phyloP scores from a whole-genome alignment of 2,888 invertebrate genomes.

The Orchesellides sinensis region DNA sequence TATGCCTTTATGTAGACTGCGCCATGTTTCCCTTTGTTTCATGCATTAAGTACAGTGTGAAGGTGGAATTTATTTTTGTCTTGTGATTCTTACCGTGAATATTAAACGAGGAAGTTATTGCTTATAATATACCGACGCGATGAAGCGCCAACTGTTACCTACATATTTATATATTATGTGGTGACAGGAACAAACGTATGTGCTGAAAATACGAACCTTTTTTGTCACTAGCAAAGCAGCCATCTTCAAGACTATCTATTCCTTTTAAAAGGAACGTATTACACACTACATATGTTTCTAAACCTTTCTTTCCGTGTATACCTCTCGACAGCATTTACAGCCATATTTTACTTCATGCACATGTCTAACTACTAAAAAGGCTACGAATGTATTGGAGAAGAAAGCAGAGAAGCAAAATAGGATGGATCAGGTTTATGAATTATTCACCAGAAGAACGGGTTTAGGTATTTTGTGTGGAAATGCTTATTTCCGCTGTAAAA shows the following conservation, averaged over 20 bases:
- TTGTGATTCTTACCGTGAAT: too few relatives aligned
- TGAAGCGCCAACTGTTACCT: slow-evolving; percentile 1
- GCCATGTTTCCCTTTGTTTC: too few relatives aligned
- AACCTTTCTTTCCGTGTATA: background rate
- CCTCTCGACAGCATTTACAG: slow-evolving; percentile 10
- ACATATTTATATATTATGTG: background rate
- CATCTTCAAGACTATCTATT: slow-evolving; percentile 15
- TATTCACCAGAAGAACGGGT: slow-evolving; percentile 55
- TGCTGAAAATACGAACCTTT: background rate
- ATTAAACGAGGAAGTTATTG: background rate
- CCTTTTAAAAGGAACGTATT: background rate
- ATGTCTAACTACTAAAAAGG: background rate
- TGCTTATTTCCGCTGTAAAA: slow-evolving; percentile 66
- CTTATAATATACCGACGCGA: background rate
- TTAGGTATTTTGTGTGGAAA: slow-evolving; percentile 62
- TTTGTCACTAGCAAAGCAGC: slow-evolving; percentile 8
- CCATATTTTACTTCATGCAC: slow-evolving; percentile 39
- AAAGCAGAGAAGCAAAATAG: background rate
- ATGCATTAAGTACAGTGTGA: too few relatives aligned
- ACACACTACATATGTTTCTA: slow-evolving; percentile 22
- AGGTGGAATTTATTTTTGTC: too few relatives aligned
- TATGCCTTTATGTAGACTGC: too few relatives aligned
- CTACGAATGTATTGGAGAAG: background rate
- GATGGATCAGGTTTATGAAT: slow-evolving; percentile 63
- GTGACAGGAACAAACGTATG: background rate